Conservation (phyloP, 2,797 vertebrate genomes). For the Poliocrania exsul region DNA sequence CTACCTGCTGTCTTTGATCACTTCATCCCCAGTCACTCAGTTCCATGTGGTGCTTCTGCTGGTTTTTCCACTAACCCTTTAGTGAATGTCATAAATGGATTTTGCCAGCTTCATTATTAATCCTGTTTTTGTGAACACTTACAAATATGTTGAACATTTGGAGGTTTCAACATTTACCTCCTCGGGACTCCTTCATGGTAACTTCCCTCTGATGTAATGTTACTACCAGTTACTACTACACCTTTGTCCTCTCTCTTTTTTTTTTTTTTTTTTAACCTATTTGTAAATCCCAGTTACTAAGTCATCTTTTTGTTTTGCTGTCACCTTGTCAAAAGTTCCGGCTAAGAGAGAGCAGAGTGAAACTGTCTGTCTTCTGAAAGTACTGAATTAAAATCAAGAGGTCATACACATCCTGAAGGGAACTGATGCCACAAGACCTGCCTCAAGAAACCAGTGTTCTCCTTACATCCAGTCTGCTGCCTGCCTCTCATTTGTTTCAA, state of each 20-base stretch:
- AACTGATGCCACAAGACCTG: not conserved
- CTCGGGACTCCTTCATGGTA: not conserved
- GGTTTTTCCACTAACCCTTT: not conserved
- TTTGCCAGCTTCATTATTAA: not conserved
- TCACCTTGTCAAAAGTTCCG: not conserved
- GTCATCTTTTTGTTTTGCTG: not conserved
- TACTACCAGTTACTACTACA: not conserved
- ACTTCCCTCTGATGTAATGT: not conserved
- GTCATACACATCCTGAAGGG: not conserved
- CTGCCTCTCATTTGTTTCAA: not conserved
- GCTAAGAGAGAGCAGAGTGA: not conserved
- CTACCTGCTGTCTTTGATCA: not conserved
- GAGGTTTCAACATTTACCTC: not conserved
- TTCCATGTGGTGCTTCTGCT: not conserved
- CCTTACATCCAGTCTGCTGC: rapidly evolving
- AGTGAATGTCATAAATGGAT: not conserved
- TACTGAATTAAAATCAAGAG: not conserved
- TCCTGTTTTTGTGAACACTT: not conserved
- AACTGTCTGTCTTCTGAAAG: not conserved
- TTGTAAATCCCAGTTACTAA: not conserved
- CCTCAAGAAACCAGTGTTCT: not conserved
- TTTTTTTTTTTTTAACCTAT: not conserved
- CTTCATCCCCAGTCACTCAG: not conserved
- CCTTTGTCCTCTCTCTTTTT: not conserved
- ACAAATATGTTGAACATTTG: not conserved